Percentiles rank a stretch among this genome's conserved stretches.
These are phyloP conservation scores for Sitophilus oryzae DNA, from an alignment of 1,140 invertebrate genomes.

Conservation along the genomic window DNA sequence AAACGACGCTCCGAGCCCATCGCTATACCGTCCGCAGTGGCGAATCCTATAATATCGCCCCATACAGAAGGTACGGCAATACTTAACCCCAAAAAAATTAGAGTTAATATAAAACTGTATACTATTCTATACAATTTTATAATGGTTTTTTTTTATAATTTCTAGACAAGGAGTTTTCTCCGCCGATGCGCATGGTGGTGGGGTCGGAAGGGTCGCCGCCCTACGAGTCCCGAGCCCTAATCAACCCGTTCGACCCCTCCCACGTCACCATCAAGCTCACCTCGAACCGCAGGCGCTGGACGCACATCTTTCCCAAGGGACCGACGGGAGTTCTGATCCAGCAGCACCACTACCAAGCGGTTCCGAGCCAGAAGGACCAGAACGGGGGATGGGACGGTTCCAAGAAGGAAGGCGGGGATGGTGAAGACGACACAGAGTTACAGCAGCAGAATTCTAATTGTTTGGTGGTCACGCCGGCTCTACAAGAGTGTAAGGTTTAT, in stretches of 20 bases:
- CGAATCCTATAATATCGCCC: slow-evolving; percentile 36
- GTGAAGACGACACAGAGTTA: not conserved
- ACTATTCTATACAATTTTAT: no score
- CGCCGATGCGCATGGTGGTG: slow-evolving; percentile 50
- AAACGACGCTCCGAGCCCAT: slow-evolving; percentile 49
- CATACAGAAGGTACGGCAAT: slow-evolving; percentile 31
- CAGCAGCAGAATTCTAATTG: slow-evolving; percentile 13
- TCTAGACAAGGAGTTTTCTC: slow-evolving; percentile 50
- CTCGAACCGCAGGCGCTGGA: slow-evolving; percentile 94
- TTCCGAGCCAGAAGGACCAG: slow-evolving; percentile 52
- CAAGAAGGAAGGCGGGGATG: slow-evolving; percentile 10
- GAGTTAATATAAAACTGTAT: no score
- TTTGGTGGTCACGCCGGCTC: slow-evolving; percentile 24
- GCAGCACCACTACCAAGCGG: slow-evolving; percentile 87
- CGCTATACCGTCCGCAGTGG: slow-evolving; percentile 47
- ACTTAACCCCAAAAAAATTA: slow-evolving; percentile 2
- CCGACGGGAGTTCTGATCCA: slow-evolving; percentile 84
- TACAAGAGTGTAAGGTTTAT: slow-evolving; percentile 37
- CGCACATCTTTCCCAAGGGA: slow-evolving; percentile 96
- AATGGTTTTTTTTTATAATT: not conserved
- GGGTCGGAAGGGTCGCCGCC: slow-evolving; percentile 53
- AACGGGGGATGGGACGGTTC: slow-evolving; percentile 11
- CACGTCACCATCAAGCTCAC: slow-evolving; percentile 95
- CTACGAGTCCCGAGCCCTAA: slow-evolving; percentile 57
- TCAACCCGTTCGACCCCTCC: slow-evolving; percentile 97